phyloP scores from a whole-genome alignment of 2,888 invertebrate species.

The Drosophila anomelani region DNA sequence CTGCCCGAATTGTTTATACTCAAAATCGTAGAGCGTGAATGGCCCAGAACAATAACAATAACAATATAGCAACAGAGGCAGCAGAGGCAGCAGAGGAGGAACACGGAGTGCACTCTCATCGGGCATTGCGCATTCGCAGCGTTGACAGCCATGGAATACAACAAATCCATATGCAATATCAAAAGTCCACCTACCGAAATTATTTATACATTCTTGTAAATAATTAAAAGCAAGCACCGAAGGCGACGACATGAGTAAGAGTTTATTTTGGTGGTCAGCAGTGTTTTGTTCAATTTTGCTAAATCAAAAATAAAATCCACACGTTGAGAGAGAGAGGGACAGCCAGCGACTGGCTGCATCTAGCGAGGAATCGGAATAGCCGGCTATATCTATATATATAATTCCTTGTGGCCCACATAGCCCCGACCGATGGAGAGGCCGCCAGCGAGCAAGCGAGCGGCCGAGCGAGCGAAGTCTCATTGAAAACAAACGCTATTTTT shows the following conservation, averaged over 20 bases:
- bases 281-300: constrained; percentile 66
- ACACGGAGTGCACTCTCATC: not conserved
- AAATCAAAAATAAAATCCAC: constrained; percentile 74
- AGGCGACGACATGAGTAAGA: constrained; percentile 71
- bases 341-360: constrained; percentile 5
- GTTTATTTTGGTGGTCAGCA: constrained; percentile 72
- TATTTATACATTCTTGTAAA: constrained; percentile 72
- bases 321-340: constrained; percentile 24
- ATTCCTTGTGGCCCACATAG: constrained; percentile 72
- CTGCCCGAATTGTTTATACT: constrained; percentile 63
- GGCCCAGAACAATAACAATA: constrained; percentile 52
- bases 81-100: not conserved
- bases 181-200: constrained; percentile 24
- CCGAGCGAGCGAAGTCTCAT: constrained; percentile 50
- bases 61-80: constrained; percentile 18
- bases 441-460: not conserved
- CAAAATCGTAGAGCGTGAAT: constrained; percentile 62
- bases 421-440: constrained; percentile 23
- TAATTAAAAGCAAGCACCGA: constrained; percentile 63
- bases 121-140: constrained; percentile 60
- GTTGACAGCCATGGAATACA: constrained; percentile 57
- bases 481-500: constrained; percentile 71
- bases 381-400: constrained; percentile 55
- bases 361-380: constrained; percentile 43
- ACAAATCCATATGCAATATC: constrained; percentile 16